Conservation (phyloP, 2,888 invertebrate species). For the Drosophila meridiana region DNA sequence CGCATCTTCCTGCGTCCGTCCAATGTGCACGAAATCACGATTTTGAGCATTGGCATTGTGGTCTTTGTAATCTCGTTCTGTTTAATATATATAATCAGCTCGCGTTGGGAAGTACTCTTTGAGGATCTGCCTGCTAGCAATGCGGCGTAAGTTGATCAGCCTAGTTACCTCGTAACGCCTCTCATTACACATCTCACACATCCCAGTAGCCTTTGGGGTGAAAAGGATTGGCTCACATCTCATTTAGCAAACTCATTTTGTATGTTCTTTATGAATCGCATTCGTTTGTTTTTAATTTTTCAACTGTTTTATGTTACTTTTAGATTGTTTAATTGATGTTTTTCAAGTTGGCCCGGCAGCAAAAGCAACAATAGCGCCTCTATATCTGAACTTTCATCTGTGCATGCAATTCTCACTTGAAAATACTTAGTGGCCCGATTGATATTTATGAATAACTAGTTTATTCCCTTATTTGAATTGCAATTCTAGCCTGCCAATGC, state of each 20-base stretch:
- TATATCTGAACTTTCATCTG: conserved; percentile 32
- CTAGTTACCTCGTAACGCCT: not conserved
- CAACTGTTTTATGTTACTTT: conserved; percentile 41
- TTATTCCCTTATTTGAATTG: conserved; percentile 31
- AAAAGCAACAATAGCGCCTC: conserved; percentile 21
- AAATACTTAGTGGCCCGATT: conserved; percentile 23
- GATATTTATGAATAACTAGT: not conserved
- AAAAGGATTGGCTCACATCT: conserved; percentile 9
- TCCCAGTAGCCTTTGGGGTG: not conserved
- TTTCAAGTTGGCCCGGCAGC: conserved; percentile 26
- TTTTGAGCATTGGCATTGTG: conserved; percentile 83
- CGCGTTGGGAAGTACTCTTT: conserved; percentile 84
- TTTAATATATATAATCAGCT: conserved; percentile 83
- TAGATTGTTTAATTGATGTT: conserved; percentile 70
- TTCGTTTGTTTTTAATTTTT: conserved; percentile 25
- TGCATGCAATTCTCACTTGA: conserved; percentile 50
- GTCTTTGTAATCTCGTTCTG: conserved; percentile 84
- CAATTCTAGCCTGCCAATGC: conserved; percentile 82
- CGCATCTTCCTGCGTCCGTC: conserved; percentile 91
- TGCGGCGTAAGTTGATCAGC: conserved; percentile 80
- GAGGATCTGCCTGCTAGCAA: conserved; percentile 82
- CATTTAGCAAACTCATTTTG: not conserved
- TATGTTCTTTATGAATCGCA: not conserved
- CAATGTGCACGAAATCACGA: conserved; percentile 82
- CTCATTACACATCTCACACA: conserved; percentile 16